Base-by-base conservation (phyloP, 2,888 invertebrate species). In the Fragum sueziense region DNA sequence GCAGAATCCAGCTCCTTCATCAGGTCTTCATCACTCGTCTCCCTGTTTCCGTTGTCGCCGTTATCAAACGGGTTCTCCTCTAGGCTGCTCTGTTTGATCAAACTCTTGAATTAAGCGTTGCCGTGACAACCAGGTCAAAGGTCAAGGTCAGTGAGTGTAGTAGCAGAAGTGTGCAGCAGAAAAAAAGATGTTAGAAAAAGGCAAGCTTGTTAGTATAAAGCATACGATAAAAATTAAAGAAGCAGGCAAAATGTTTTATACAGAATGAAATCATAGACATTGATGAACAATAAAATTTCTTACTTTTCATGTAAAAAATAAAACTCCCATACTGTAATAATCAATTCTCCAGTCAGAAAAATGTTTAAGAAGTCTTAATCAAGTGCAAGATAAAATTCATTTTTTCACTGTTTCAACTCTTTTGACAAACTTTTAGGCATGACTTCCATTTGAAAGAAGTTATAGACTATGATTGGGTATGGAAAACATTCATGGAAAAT, bases 11-110 rank as follows among this genome's bases (percentile, higher is more conserved):
- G 94, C 6, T 96, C 95, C 37, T 96, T 95, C 82, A 98, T 94
- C 3, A 96, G 96, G 88, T 96, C 95, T 85, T 95, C 95, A 33
- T 84, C 94, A 3, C 11, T 65, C 20, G 29, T 11, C 29, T 93
- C 88, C 29, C 72, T 69, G 72, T 95, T 94, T 31, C 93, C 89
- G 71, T 95, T 94, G 29, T 93, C 88, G 25, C 85, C 83, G 71
- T 96, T 94, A 86, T 96, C 95, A 90, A 96, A 96, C 25, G 99
- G 94, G 80, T 85, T 85, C 27, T 96, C 96, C 80, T 96, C 96
- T 91, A 97, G 97, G 34, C 99, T 99, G 61, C 99, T 97, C 94
- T 99, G 98, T 93, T 98, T 98, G 94, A 97, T 97, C 87, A 98
- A 95, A 89, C 96, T 91, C 91, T 91, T 87, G 84, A 84, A 83